Evolutionary conservation across 2,888 invertebrate species (phyloP), one percentile per base, ranked within the genome.

Genomic region (Mechanitis messenoides): DNA sequence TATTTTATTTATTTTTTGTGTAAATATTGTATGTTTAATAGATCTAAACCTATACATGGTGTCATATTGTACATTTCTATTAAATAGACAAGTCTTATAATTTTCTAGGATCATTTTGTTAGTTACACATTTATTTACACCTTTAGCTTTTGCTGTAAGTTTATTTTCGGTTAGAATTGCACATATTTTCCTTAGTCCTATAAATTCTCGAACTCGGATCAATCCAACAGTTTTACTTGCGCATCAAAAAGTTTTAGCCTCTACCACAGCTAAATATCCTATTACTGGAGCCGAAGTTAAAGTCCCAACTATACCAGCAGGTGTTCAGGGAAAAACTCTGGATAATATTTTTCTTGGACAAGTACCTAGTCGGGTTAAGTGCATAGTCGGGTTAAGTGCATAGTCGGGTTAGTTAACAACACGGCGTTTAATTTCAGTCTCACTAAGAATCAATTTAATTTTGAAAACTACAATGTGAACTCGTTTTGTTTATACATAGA

Each of bases 231-330:
- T 35, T 2, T 35, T 35, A 35, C 4, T 35, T 35, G 35, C 31
- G 33, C 61, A 64, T 55, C 57, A 67, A 61, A 64, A 67, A 63
- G 63, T 64, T 55, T 56, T 64, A 58, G 60, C 62, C 1, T 60
- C 61, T 60, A 68, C 69, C 12, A 69, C 68, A 20, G 68, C 70
- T 33, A 72, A 72, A 64, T 72, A 72, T 68, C 69, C 69, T 3
- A 66, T 69, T 6, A 70, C 70, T 5, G 58, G 69, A 56, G 69
- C 66, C 33, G 67, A 72, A 66, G 67, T 67, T 35, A 68, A 68
- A 64, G 65, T 67, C 54, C 61, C 68, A 66, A 69, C 69, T 45
- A 69, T 71, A 50, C 66, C 69, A 33, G 61, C 71, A 7, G 69
- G 66, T 38, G 56, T 70, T 66, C 65, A 70, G 56, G 67, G 59